Conservation (phyloP, 2,797 vertebrate species). For the Sylvilagus floridanus region DNA sequence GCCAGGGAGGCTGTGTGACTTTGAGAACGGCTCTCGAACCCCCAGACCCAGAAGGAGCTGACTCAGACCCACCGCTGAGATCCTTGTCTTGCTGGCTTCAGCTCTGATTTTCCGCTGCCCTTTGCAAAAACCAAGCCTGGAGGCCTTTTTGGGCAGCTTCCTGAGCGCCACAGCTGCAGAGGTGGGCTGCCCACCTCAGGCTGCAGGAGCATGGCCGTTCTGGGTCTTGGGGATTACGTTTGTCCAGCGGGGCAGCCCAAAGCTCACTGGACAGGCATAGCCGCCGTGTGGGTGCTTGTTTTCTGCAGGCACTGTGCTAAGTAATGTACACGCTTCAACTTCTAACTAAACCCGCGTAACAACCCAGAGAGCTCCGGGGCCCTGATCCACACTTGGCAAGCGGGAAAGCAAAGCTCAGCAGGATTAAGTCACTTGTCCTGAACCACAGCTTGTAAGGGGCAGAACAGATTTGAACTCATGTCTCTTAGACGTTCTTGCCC, state of each 20-base stretch:
- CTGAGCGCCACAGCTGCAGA: conserved; percentile 44
- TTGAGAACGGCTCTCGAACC: conserved; percentile 54
- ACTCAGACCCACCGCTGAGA: conserved; percentile 61
- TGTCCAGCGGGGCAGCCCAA: not conserved
- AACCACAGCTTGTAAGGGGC: conserved; percentile 29
- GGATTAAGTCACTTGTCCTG: not conserved
- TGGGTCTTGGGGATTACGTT: conserved; percentile 18
- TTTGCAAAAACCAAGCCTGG: conserved; percentile 76
- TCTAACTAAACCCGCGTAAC: not conserved
- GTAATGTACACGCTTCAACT: not conserved
- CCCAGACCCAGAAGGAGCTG: conserved; percentile 71
- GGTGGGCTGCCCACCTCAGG: conserved; percentile 47
- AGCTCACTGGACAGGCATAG: not conserved
- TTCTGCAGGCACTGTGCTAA: not conserved
- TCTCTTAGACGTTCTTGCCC: not conserved
- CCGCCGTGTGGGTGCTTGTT: not conserved
- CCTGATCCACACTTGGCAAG: conserved; percentile 27
- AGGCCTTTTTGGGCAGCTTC: conserved; percentile 74
- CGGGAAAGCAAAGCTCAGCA: conserved; percentile 42
- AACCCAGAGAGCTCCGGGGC: not conserved
- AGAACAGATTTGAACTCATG: not conserved
- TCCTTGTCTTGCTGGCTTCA: conserved; percentile 74
- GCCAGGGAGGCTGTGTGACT: not conserved
- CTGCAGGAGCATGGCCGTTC: not conserved
- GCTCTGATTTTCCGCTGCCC: conserved; percentile 72